Base-by-base conservation (phyloP, 2,113 vertebrate genomes). In the Dinomys branickii region DNA sequence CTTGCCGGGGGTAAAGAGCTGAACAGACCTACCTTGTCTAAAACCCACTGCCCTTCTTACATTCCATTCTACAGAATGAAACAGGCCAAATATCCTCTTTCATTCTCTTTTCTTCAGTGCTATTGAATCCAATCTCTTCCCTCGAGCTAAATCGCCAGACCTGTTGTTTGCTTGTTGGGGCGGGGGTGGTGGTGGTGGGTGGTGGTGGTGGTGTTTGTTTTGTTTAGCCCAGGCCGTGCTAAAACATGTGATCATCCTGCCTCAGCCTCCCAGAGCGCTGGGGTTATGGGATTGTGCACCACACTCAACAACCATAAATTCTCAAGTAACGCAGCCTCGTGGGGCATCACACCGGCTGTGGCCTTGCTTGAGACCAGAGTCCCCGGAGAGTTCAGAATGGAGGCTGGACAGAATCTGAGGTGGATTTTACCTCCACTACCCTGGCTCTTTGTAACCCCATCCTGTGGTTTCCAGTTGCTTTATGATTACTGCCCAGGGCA, bases 401-500 rank as follows among this genome's bases (percentile, higher is more conserved):
- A 54, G 58, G 44, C 5, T 7, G 6, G n/a, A 26, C 6, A 6
- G 3, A 47, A 7, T 16, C 75, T 38, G 28, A 71, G 30, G 26
- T 9, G 1, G 14, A 54, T 35, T 77, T 63, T 54, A 28, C 19
- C 2, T 16, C 10, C 0, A 17, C 83, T 54, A 5, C 26, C 44
- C 65, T 54, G 52, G 41, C n/a, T 54, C 75, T 50, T 47, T n/a
- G 33, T 65, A 16, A 73, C 63, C 2, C 7, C 13, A 7, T 16
- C 9, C 33, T 7, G 2, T 30, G 10, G 4, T 33, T 44, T 71
- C 71, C 59, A 75, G 61, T n/a, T 38, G 44, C 58, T 61, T 84
- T 28, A 54, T 38, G 12, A 77, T 22, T 3, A 0, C 5, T 1
- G n/a, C 17, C 61, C 41, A 26, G 77, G 81, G 41, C 3, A 0